These are phyloP conservation scores for Propsilocerus akamusi DNA, from an alignment of 1,140 invertebrate genomes.

Conservation along the genomic window DNA sequence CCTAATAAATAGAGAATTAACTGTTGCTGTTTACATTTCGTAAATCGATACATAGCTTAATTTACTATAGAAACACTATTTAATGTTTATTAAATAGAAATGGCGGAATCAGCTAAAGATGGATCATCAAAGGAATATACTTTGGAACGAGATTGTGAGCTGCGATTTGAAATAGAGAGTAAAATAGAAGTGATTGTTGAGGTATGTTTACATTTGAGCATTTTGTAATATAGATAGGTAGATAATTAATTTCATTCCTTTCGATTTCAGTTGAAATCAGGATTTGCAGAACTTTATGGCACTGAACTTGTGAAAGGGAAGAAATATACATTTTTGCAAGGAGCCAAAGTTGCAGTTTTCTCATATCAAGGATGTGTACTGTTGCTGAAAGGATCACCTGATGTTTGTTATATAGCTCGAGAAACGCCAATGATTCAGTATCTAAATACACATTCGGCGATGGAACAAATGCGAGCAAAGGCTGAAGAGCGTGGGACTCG, in stretches of 20 bases:
- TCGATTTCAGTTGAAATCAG: constrained; percentile 51
- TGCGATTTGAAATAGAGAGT: constrained; percentile 84
- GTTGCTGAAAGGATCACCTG: constrained; percentile 67
- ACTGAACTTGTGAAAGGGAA: constrained; percentile 90
- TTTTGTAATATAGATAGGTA: background rate
- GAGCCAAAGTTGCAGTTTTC: constrained; percentile 89
- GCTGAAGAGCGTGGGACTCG: constrained; percentile 52
- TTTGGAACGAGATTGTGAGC: constrained; percentile 72
- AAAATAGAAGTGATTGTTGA: constrained; percentile 74
- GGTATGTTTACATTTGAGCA: constrained; percentile 28
- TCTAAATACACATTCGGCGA: constrained; percentile 82
- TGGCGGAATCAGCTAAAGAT: constrained; percentile 12
- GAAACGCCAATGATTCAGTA: constrained; percentile 82
- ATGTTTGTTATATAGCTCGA: constrained; percentile 85
- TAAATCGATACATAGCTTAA: background rate
- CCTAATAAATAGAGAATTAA: too few species aligned
- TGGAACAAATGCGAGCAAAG: constrained; percentile 73
- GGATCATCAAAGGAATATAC: constrained; percentile 48
- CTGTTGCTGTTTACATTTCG: background rate
- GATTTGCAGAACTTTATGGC: constrained; percentile 90
- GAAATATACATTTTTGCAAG: constrained; percentile 73
- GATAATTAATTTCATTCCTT: background rate
- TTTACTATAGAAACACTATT: too few species aligned
- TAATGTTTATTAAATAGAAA: constrained; percentile 8
- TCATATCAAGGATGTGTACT: constrained; percentile 89